A percentile compares a stretch with the other conserved stretches of the same genome.
Evolutionary conservation across 2,797 vertebrate genomes (phyloP).

Genomic region (Rachycentron canadum): DNA sequence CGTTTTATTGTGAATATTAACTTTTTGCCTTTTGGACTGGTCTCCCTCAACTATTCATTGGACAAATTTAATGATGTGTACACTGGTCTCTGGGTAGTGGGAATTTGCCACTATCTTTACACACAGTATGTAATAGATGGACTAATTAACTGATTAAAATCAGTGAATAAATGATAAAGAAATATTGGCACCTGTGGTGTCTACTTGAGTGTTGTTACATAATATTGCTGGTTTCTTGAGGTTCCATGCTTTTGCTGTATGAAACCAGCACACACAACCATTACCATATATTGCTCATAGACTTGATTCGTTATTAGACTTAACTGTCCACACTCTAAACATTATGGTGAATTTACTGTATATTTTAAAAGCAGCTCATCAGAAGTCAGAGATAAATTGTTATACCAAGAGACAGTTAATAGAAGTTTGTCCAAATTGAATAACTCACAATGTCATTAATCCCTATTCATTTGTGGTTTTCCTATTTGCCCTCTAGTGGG

Average conservation of each 20-base stretch:
- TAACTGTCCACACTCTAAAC: neutral
- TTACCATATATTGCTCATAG: neutral
- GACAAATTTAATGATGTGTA: neutral
- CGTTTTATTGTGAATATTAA: neutral
- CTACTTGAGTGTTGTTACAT: no score
- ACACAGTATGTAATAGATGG: neutral
- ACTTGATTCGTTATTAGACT: neutral
- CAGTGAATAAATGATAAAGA: no score
- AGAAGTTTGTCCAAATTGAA: neutral
- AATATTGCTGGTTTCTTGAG: neutral
- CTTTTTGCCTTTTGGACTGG: neutral
- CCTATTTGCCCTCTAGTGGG: neutral
- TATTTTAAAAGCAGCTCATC: neutral
- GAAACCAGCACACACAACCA: neutral
- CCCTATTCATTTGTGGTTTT: neutral
- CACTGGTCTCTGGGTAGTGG: neutral
- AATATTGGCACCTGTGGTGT: no score
- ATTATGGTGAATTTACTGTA: neutral
- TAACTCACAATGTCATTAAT: neutral
- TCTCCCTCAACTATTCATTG: neutral
- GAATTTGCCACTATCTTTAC: neutral
- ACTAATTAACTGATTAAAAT: neutral
- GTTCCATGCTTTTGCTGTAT: neutral
- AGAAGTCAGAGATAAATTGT: neutral
- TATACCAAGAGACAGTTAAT: neutral